Percentiles rank a stretch among this genome's conserved stretches.
Evolutionary conservation across 2,888 invertebrate species (phyloP).

Genomic region (Andrena trimmerana): DNA sequence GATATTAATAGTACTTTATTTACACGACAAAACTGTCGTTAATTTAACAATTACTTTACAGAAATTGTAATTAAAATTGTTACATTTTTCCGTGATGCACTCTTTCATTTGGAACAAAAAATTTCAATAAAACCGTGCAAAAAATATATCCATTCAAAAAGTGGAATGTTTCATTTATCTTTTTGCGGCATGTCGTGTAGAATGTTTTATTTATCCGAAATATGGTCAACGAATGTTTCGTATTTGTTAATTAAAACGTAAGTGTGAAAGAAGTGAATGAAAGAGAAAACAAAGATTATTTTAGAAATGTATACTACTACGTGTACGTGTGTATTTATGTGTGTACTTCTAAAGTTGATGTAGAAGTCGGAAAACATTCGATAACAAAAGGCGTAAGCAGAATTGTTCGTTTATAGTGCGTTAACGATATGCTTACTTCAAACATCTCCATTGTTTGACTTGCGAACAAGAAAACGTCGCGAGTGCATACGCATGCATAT

Average conservation of each 20-base stretch:
- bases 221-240: neutral
- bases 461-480: conserved; percentile 4
- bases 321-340: too few species aligned
- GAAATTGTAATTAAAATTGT: neutral
- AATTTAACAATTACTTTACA: neutral
- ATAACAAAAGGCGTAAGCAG: too few species aligned
- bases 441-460: neutral
- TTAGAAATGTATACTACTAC: too few species aligned
- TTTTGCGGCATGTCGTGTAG: neutral
- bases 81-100: neutral
- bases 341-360: too few species aligned
- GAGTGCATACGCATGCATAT: neutral
- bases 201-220: neutral
- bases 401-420: neutral
- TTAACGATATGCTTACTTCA: neutral
- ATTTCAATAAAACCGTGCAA: neutral
- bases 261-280: neutral
- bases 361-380: too few species aligned
- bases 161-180: neutral
- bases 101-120: neutral
- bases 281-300: neutral
- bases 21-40: too few species aligned
- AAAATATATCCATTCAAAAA: neutral
- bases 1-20: too few species aligned
- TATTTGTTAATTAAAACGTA: neutral